phyloP scores from a whole-genome alignment of 1,140 invertebrate species.

The Scylla paramamosain region DNA sequence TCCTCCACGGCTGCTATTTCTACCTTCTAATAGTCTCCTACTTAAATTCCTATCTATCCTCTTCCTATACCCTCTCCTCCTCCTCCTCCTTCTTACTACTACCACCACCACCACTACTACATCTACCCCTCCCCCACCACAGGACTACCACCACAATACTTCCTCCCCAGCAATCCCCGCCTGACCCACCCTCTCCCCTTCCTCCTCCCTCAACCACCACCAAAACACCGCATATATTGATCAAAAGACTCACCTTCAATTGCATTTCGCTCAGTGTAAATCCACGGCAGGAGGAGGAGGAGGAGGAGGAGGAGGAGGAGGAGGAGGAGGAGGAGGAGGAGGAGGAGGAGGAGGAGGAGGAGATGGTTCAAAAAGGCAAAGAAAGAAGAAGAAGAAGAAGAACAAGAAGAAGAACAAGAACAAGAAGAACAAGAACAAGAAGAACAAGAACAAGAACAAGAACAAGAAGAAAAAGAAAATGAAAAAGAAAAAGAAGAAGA shows the following conservation, averaged over 20 bases:
- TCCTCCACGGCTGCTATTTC: neutral
- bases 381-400: too few relatives aligned
- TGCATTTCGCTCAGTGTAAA: neutral
- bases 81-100: too few relatives aligned
- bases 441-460: too few relatives aligned
- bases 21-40: too few relatives aligned
- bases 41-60: too few relatives aligned
- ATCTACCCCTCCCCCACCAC: neutral
- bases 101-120: neutral
- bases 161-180: neutral
- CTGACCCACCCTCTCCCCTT: neutral
- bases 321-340: conserved; percentile 17
- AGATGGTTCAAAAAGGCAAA: too few relatives aligned
- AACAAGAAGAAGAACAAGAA: too few relatives aligned
- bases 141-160: neutral
- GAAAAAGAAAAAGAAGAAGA: neutral
- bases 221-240: neutral
- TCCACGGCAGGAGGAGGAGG: neutral
- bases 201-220: neutral
- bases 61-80: too few relatives aligned
- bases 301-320: neutral
- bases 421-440: too few relatives aligned
- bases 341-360: conserved; percentile 18
- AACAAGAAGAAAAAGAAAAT: too few relatives aligned
- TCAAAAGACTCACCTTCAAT: neutral